phyloP scores from a whole-genome alignment of 2,113 vertebrate species.

The Cavia porcellus region DNA sequence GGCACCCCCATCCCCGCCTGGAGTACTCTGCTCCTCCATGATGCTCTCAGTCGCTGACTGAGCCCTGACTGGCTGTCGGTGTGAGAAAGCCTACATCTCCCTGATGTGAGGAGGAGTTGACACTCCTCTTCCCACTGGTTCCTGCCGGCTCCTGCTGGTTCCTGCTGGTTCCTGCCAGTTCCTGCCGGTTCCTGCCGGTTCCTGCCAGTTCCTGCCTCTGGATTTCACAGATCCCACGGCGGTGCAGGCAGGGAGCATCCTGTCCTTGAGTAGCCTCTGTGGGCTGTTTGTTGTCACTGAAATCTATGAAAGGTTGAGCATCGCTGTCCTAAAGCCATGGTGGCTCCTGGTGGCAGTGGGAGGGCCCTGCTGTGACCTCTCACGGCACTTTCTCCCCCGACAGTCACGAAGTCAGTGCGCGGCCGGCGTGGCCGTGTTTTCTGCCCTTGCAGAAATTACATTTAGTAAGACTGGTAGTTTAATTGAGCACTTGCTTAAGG shows the following conservation, averaged over 20 bases:
- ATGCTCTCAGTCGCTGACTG: not conserved
- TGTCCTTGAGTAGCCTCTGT: not conserved
- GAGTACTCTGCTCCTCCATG: not conserved
- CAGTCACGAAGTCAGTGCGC: accelerated
- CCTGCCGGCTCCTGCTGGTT: too few species aligned
- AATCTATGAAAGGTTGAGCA: not conserved
- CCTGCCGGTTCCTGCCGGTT: too few species aligned
- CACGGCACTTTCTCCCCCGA: not conserved
- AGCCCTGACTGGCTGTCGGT: not conserved
- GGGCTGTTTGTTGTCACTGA: not conserved
- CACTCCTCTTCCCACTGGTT: too few species aligned
- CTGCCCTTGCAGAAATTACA: too few species aligned
- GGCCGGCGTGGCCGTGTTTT: not conserved
- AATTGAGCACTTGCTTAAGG: not conserved
- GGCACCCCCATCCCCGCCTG: not conserved
- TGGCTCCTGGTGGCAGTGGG: not conserved
- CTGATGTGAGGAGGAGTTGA: accelerated
- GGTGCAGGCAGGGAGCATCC: not conserved
- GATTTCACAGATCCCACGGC: not conserved
- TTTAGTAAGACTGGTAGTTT: not conserved
- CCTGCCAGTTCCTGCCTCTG: not conserved
- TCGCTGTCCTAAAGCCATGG: not conserved
- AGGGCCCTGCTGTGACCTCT: too few species aligned
- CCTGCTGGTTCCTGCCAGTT: too few species aligned
- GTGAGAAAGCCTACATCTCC: not conserved